phyloP scores from a whole-genome alignment of 2,113 vertebrate genomes.

The Ciconia stormi region DNA sequence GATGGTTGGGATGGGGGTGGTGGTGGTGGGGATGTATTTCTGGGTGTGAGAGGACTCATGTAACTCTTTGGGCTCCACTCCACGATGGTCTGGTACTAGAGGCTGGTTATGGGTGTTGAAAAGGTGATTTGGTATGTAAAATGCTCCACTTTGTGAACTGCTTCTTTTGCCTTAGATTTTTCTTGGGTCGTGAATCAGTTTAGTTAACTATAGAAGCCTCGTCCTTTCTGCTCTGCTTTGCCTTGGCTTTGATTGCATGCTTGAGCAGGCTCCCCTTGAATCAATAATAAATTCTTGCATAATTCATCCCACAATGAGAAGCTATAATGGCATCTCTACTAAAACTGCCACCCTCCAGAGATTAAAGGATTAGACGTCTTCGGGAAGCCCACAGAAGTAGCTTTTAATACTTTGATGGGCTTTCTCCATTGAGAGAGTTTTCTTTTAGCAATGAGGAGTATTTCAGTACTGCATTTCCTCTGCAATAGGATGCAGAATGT shows the following conservation, averaged over 20 bases:
- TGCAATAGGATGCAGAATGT: constrained; percentile 38
- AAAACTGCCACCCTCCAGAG: not conserved
- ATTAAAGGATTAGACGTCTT: constrained; percentile 16
- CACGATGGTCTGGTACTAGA: rapidly evolving
- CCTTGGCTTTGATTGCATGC: not conserved
- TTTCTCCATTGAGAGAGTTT: not conserved
- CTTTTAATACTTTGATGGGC: constrained; percentile 7
- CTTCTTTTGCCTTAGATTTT: not conserved
- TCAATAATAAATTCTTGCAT: constrained; percentile 60
- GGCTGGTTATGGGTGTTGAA: not conserved
- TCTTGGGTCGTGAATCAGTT: not conserved
- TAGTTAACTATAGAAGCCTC: not conserved
- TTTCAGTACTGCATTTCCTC: constrained; percentile 31
- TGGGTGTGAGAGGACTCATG: rapidly evolving
- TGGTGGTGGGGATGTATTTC: not conserved
- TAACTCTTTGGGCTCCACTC: not conserved
- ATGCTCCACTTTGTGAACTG: not conserved
- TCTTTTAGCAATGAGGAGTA: not conserved
- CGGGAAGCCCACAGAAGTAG: not conserved
- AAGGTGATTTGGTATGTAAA: not conserved
- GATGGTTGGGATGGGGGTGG: not conserved
- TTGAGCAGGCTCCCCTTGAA: not conserved
- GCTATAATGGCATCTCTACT: constrained; percentile 38
- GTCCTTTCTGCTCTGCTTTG: not conserved
- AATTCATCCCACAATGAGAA: constrained; percentile 33